These are phyloP conservation scores for Buteo buteo DNA, from an alignment of 2,113 vertebrate genomes.

Conservation along the genomic window DNA sequence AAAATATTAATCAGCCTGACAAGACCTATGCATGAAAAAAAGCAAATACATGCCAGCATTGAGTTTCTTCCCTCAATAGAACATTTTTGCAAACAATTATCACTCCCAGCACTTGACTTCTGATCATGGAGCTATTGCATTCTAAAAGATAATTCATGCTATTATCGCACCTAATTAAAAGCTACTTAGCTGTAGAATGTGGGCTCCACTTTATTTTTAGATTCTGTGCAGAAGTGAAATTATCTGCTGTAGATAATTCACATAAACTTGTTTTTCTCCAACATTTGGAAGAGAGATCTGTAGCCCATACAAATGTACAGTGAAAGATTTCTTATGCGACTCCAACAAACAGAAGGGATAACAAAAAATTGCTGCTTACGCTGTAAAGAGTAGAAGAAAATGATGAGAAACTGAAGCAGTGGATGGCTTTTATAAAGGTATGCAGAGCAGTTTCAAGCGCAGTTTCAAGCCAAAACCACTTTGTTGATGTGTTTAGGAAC, in stretches of 20 bases:
- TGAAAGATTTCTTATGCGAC: background rate
- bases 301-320: background rate
- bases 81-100: conserved; percentile 21
- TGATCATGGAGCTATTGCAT: background rate
- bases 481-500: background rate
- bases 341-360: background rate
- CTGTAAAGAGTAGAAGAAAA: background rate
- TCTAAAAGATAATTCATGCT: conserved; percentile 31
- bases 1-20: background rate
- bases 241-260: background rate
- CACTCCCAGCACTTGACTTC: conserved; percentile 9
- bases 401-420: background rate
- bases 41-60: background rate
- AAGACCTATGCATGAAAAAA: background rate
- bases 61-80: background rate
- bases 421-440: background rate
- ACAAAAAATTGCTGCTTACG: background rate
- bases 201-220: background rate
- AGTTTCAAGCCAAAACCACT: background rate
- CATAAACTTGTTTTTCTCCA: conserved; percentile 9
- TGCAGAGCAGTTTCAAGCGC: background rate
- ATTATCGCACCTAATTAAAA: conserved; percentile 56
- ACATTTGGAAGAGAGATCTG: background rate
- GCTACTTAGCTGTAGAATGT: conserved; percentile 13
- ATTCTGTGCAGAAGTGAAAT: background rate